Evolutionary conservation across 2,888 invertebrate genomes (phyloP), one percentile per base, ranked within the genome.

Genomic region (Argyra leucocephala): DNA sequence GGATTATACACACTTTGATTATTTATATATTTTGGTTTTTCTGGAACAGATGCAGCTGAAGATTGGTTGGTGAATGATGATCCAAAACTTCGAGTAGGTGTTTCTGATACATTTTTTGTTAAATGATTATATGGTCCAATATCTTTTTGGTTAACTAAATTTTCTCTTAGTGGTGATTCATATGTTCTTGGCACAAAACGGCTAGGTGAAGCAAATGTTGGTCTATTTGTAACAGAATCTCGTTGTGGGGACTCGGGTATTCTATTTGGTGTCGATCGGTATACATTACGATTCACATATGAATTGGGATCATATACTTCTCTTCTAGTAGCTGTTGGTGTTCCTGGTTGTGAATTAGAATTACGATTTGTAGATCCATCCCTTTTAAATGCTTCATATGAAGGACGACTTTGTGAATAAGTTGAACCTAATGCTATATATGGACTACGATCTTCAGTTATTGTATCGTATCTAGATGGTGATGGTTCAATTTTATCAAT

Each of bases 351-450:
- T 5, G 48, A 48, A 48, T 48, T 48, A 48, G 48, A n/a, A 48
- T 15, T n/a, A 48, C 48, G 48, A 48, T n/a, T 48, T 3, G 15
- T 48, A 5, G 48, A 48, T 48, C 48, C 48, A 48, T 48, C 48
- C 18, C 48, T 15, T 48, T 48, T 48, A 48, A 48, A 48, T 31
- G 26, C 5, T 18, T 48, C 48, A 18, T 48, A 48, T 18, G 48
- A n/a, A 48, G 48, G 48, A 12, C 48, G 48, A 15, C 18, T n/a
- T 48, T 48, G 48, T 18, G 48, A 48, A 48, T 48, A 48, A 3
- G 48, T 48, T 18, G 48, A 48, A 48, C 48, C 48, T 48, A 48
- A 48, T 48, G 48, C n/a, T 48, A 48, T 48, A 48, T 48, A 48
- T 48, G 48, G 48, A 18, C 48, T 48, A 5, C 48, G 48, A 48